Base-by-base conservation (phyloP, 2,113 vertebrate genomes). In the Vidua chalybeata region DNA sequence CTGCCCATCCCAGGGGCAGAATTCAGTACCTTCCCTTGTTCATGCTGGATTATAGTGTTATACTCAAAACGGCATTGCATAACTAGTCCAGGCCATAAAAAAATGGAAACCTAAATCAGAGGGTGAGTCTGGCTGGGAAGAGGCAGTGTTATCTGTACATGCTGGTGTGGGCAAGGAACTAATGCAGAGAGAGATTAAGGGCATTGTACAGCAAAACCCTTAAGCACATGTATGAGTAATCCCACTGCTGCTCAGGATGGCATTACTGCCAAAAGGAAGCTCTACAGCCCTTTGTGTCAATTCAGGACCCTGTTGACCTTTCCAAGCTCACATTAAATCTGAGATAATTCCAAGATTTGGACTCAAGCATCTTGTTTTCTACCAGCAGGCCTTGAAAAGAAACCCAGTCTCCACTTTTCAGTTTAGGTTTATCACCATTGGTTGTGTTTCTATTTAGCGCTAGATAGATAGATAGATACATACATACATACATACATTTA, bases 281-380 rank as follows among this genome's bases (percentile, higher is more conserved):
- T 35, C 51, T 87, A 24, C 39, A 77, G 68, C 5, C 31, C 43
- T 87, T 37, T 66, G 15, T 2, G 2, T 35, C 90, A 90, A 54
- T 77, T 87, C 58, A 84, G 72, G 72, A 20, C 51, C 39, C 10
- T 35, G 35, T 18, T 94, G 76, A 49, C 91, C 73, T 87, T 26
- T n/a, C 30, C 87, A 87, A 94, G 87, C 87, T 95, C 91, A 78
- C 33, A 59, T 61, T 81, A 95, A 95, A 89, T 89, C 89, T 93
- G 68, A 59, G 73, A 62, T 95, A 91, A 95, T 84, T 35, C 68
- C 37, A 45, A 64, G 76, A 91, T 94, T 89, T 94, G 35, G 43
- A 67, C 23, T 66, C 89, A 84, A 84, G 61, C 35, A 73, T 92
- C 52, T 69, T 82, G 55, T 59, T 87, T 87, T 77, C 51, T 56